phyloP scores from a whole-genome alignment of 2,797 vertebrate genomes.

The Gymnodraco acuticeps region DNA sequence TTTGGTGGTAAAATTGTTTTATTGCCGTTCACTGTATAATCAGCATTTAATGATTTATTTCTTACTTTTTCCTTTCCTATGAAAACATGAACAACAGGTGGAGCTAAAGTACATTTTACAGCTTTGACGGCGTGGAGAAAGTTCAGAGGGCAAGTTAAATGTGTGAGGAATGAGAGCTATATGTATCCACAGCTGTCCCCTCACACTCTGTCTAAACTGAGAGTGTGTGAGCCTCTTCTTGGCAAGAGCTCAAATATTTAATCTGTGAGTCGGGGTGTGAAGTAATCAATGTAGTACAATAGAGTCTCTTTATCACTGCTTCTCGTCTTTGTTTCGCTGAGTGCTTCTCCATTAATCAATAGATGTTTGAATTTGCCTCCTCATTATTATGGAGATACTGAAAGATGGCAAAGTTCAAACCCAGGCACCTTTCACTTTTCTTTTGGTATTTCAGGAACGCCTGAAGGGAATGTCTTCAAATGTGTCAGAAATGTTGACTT shows the following conservation, averaged over 20 bases:
- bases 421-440: not conserved
- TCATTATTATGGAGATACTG: slow-evolving; percentile 10
- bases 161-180: slow-evolving; percentile 41
- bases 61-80: not conserved
- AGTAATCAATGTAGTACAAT: slow-evolving; percentile 32
- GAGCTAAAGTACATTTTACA: slow-evolving; percentile 20
- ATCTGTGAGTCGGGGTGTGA: slow-evolving; percentile 25
- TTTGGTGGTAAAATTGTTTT: not conserved
- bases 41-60: not conserved
- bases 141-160: slow-evolving; percentile 38
- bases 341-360: slow-evolving; percentile 32
- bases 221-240: slow-evolving; percentile 2
- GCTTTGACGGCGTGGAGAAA: not conserved
- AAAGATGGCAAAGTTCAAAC: not conserved
- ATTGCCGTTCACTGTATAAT: slow-evolving; percentile 11
- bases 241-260: slow-evolving; percentile 21
- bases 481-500: no score
- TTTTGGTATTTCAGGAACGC: no score
- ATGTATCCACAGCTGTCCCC: slow-evolving; percentile 32
- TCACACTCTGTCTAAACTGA: slow-evolving; percentile 20
- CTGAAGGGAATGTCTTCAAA: no score
- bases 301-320: slow-evolving; percentile 26
- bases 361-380: slow-evolving; percentile 1
- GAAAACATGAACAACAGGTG: slow-evolving; percentile 21
- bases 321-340: slow-evolving; percentile 3